Conservation (phyloP, 2,113 vertebrate species). For the Grus americana region DNA sequence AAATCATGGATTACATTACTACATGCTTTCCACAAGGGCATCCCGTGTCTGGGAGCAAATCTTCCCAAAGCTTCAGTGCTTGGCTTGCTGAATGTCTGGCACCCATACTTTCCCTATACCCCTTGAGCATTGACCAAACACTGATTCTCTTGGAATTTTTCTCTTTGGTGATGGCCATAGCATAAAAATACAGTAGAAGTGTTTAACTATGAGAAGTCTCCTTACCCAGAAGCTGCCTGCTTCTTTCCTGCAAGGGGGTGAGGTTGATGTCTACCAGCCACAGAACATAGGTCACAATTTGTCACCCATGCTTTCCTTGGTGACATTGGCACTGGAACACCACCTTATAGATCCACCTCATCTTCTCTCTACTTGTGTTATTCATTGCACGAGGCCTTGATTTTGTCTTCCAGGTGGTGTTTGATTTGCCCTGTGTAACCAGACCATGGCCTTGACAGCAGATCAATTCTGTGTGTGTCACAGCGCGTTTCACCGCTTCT, state of each 20-base stretch:
- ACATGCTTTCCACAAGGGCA: background rate
- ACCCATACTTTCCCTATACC: background rate
- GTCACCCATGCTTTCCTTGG: background rate
- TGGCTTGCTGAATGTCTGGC: background rate
- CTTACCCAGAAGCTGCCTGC: background rate
- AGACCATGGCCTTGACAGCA: background rate
- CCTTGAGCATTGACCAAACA: background rate
- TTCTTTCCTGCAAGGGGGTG: background rate
- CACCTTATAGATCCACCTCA: background rate
- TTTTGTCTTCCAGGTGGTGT: background rate
- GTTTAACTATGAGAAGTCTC: background rate
- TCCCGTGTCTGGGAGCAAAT: background rate
- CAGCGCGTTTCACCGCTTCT: accelerated
- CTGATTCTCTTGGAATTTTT: background rate
- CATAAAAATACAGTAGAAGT: background rate
- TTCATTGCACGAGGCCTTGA: accelerated
- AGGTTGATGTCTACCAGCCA: background rate
- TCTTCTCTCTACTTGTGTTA: background rate
- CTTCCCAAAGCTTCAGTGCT: background rate
- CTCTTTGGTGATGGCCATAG: background rate
- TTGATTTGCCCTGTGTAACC: background rate
- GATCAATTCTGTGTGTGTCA: background rate
- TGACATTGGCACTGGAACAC: background rate
- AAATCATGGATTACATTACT: background rate
- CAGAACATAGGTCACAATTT: background rate